Percentiles rank a stretch among this genome's conserved stretches.
Conservation (phyloP, 2,113 vertebrate genomes). For the Phocoena phocoena region DNA sequence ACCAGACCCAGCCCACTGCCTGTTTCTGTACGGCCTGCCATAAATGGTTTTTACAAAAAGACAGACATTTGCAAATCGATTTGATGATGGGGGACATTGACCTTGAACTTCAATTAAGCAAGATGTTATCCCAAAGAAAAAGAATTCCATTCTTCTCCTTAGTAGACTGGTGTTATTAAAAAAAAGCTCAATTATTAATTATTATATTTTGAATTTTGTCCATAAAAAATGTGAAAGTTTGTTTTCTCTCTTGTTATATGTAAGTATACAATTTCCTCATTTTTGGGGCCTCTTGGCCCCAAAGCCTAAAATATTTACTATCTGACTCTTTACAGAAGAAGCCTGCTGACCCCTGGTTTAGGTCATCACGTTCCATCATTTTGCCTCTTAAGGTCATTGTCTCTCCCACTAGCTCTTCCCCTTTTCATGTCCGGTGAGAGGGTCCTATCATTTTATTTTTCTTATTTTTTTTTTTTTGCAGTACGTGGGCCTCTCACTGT, state of each 20-base stretch:
- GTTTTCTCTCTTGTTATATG: background rate
- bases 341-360: background rate
- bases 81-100: too few species aligned
- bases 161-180: background rate
- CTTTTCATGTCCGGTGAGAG: background rate
- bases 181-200: background rate
- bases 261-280: background rate
- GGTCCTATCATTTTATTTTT: background rate
- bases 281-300: background rate
- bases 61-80: background rate
- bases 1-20: background rate
- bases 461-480: too few species aligned
- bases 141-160: constrained; percentile 6
- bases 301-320: background rate
- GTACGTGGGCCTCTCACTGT: too few species aligned
- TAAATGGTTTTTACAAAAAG: background rate
- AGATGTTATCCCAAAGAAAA: background rate
- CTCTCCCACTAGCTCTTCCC: background rate
- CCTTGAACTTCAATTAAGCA: background rate
- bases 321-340: background rate
- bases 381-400: background rate
- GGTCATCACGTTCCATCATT: background rate
- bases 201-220: background rate
- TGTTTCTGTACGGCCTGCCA: background rate
- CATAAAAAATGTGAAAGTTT: background rate